Percentiles rank a stretch among this genome's conserved stretches.
Evolutionary conservation across 2,113 vertebrate genomes (phyloP).

Genomic region (human (Homo sapiens)): DNA sequence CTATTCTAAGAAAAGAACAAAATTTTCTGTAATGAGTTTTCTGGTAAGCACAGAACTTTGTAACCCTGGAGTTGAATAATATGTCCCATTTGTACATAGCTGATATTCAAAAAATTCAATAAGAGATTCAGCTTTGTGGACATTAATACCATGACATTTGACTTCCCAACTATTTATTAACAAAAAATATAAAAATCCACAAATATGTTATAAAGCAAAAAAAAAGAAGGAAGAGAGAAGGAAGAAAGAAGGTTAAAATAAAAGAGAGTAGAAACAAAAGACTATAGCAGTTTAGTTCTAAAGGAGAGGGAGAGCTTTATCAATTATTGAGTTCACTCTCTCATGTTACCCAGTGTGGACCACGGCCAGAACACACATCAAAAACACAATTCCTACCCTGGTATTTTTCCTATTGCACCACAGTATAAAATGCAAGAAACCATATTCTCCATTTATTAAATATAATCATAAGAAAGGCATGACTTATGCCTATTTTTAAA

Average conservation of each 20-base stretch:
- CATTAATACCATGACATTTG: background rate
- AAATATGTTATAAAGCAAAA: background rate
- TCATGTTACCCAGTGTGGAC: too few relatives aligned
- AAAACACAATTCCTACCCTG: background rate
- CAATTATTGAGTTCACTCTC: background rate
- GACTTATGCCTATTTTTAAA: background rate
- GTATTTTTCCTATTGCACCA: background rate
- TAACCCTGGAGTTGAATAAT: background rate
- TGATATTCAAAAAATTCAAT: background rate
- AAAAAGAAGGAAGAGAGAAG: background rate
- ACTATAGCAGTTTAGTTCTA: background rate
- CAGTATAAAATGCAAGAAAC: background rate
- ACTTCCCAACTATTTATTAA: background rate
- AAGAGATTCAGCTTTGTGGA: background rate
- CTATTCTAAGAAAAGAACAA: background rate
- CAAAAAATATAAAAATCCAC: background rate
- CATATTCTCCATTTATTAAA: background rate
- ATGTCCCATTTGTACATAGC: background rate
- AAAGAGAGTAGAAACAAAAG: background rate
- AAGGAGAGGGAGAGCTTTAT: background rate
- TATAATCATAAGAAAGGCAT: background rate
- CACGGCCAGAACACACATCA: background rate
- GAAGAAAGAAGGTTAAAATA: background rate
- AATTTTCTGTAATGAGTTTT: background rate
- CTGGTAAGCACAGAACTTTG: background rate